phyloP scores from a whole-genome alignment of 1,140 invertebrate species.

The Calephelis nemesis region DNA sequence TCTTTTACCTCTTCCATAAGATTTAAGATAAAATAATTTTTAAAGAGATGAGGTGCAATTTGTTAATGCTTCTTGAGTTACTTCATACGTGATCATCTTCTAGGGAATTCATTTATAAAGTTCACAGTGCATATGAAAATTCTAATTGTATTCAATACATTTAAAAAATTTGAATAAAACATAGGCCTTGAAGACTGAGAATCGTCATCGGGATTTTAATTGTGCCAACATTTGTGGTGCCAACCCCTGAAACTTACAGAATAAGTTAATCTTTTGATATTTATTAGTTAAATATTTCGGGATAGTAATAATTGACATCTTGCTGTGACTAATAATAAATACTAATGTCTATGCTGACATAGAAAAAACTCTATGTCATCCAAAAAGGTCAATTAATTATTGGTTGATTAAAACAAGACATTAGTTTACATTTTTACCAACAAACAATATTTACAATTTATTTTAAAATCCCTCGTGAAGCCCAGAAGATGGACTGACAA shows the following conservation, averaged over 20 bases:
- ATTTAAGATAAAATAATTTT: background rate
- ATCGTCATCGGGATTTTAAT: too few species aligned
- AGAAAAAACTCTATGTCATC: too few species aligned
- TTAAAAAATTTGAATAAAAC: too few species aligned
- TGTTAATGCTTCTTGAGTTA: background rate
- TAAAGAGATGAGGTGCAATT: background rate
- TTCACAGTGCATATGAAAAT: background rate
- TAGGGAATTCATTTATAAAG: background rate
- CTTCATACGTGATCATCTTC: background rate
- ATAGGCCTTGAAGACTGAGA: too few species aligned
- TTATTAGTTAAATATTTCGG: too few species aligned
- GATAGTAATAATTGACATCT: too few species aligned
- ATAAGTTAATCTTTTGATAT: too few species aligned
- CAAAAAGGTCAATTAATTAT: background rate
- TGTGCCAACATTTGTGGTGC: too few species aligned
- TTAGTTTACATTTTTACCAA: background rate
- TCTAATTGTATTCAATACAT: too few species aligned
- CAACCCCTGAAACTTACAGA: too few species aligned
- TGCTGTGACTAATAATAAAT: too few species aligned
- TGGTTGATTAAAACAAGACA: background rate
- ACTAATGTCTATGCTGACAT: too few species aligned
- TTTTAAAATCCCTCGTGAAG: slow-evolving; percentile 1
- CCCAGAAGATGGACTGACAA: slow-evolving; percentile 3
- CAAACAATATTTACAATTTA: slow-evolving; percentile 18
- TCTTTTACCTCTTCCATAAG: background rate